Conservation (phyloP, 1,140 invertebrate species). For the Sarcophaga peregrina region DNA sequence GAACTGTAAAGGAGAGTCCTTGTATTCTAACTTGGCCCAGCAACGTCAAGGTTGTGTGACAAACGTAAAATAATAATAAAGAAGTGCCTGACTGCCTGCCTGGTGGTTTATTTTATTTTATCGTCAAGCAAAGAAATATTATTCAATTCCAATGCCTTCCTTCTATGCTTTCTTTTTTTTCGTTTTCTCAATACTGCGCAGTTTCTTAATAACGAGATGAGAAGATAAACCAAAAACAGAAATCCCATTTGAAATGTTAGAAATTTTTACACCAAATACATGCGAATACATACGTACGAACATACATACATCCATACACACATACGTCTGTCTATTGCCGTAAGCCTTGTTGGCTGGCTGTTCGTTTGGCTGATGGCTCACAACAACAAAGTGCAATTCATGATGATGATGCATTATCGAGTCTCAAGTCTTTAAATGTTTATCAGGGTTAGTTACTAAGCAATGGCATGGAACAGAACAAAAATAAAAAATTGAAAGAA, state of each 20-base stretch:
- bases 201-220: not conserved
- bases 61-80: conserved; percentile 12
- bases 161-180: too few species aligned
- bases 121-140: too few species aligned
- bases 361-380: not conserved
- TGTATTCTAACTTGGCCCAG: not conserved
- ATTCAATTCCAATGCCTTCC: too few species aligned
- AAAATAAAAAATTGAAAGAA: too few species aligned
- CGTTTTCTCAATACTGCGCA: not conserved
- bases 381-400: not conserved
- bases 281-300: too few species aligned
- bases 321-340: not conserved
- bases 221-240: not conserved
- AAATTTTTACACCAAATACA: not conserved
- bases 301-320: too few species aligned
- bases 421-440: conserved; percentile 29
- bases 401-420: not conserved
- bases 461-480: not conserved
- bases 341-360: not conserved
- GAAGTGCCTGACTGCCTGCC: too few species aligned
- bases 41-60: conserved; percentile 17
- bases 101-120: too few species aligned
- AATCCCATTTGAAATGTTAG: conserved; percentile 26
- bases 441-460: conserved; percentile 41
- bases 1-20: not conserved